Conservation (phyloP, 2,888 invertebrate species). For the Nasonovia ribisnigri region DNA sequence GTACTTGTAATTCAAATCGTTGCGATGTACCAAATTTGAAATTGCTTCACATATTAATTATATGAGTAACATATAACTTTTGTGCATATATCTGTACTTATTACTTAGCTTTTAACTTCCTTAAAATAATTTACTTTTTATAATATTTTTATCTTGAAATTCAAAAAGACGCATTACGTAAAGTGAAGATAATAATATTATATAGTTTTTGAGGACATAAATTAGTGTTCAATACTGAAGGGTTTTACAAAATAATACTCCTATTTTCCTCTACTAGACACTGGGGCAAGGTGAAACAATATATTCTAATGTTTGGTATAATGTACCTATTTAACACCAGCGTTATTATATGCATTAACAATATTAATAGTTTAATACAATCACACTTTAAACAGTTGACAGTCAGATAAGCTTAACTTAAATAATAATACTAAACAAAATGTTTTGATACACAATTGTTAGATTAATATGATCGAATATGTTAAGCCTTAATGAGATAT, state of each 20-base stretch:
- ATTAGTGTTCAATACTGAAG: background rate
- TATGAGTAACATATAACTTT: background rate
- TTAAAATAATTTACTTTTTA: background rate
- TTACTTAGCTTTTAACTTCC: background rate
- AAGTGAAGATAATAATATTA: background rate
- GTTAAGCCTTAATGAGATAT: background rate
- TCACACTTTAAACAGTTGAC: background rate
- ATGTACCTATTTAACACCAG: background rate
- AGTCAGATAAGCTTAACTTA: background rate
- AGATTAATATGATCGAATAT: background rate
- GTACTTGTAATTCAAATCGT: background rate
- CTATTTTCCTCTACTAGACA: background rate
- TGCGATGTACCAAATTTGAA: background rate
- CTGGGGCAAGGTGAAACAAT: background rate
- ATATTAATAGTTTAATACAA: background rate
- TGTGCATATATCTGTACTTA: background rate
- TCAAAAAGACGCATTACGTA: background rate
- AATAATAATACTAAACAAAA: background rate
- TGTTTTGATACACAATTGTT: background rate
- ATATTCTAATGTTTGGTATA: background rate
- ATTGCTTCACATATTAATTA: background rate
- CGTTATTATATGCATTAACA: background rate
- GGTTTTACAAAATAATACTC: background rate
- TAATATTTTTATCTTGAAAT: background rate
- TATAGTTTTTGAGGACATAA: background rate